phyloP scores from a whole-genome alignment of 2,113 vertebrate genomes.

The Melanostigma gelatinosum region DNA sequence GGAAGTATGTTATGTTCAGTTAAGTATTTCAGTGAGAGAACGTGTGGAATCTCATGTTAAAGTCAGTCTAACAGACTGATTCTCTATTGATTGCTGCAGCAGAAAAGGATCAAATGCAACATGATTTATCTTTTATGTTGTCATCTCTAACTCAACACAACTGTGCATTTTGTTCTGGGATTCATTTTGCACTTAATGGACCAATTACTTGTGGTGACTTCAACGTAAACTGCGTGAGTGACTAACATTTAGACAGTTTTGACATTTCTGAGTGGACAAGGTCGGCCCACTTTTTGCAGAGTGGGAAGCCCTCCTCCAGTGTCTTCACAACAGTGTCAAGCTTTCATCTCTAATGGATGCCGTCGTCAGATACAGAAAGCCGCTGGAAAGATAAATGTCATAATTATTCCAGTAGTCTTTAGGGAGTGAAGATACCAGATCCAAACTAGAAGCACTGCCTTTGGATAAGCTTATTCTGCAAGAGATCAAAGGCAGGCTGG shows the following conservation, averaged over 20 bases:
- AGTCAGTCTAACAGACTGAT: constrained; percentile 1
- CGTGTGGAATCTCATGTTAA: background rate
- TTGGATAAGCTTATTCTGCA: constrained; percentile 67
- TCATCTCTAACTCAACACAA: background rate
- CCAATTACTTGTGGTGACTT: constrained; percentile 25
- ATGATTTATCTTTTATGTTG: constrained; percentile 5
- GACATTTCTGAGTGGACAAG: constrained; percentile 33
- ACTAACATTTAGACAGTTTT: constrained; percentile 18
- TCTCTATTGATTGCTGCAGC: background rate
- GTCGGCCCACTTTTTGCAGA: constrained; percentile 25
- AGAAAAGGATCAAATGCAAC: background rate
- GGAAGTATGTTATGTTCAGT: constrained; percentile 5
- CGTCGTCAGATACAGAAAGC: constrained; percentile 62
- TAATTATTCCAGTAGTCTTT: constrained; percentile 75
- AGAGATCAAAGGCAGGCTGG: constrained; percentile 71
- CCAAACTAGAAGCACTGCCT: constrained; percentile 62
- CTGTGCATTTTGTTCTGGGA: constrained; percentile 11
- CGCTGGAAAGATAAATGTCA: constrained; percentile 75
- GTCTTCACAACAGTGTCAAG: constrained; percentile 37
- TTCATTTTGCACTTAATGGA: constrained; percentile 16
- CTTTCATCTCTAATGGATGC: constrained; percentile 73
- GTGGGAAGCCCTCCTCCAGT: constrained; percentile 18
- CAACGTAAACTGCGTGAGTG: constrained; percentile 7
- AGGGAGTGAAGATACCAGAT: constrained; percentile 59
- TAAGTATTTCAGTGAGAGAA: constrained; percentile 8